Base-by-base conservation (phyloP, 2,113 vertebrate genomes). In the Danionella cerebrum region DNA sequence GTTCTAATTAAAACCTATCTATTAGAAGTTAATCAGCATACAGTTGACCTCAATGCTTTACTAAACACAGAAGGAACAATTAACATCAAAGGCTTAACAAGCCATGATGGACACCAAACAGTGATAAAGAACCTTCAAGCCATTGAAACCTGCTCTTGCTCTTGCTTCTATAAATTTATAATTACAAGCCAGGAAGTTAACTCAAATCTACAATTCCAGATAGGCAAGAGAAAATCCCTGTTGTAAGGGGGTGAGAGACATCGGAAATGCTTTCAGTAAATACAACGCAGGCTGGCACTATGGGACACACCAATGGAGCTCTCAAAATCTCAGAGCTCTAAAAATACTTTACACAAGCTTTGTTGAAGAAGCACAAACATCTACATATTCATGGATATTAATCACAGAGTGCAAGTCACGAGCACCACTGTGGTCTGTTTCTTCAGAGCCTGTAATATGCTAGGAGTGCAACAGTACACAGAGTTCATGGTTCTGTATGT, bases 81-180 rank as follows among this genome's bases (percentile, higher is more conserved):
- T 13, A 60, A 44, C 6, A 29, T 27, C 41, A 7, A 60, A 45
- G 14, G 9, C 39, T 60, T 45, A 60, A 60, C 58, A 9, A 48
- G 33, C 41, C 22, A 12, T 42, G 6, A 3, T 3, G 45, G 33
- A 53, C 48, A 66, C 35, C 12, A 7, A 8, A 44, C 27, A 18
- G 27, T 21, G 51, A 54, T 42, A 54, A 69, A 58, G 22, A n/a
- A 50, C 42, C 35, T 39, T 42, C 57, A 38, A 16, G 14, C 2
- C 54, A 19, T 5, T 38, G 29, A 53, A 48, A n/a, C n/a, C n/a
- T 52, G 67, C 47, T 11, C 67, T 65, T 14, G 31, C 45, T 39
- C 12, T 47, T 70, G 39, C 27, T 22, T 75, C 60, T 67, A 41
- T 53, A 27, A 68, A 72, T 71, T 65, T 68, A 67, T 67, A 44